Percentiles rank a stretch among this genome's conserved stretches.
These are phyloP conservation scores for Scatophagus argus DNA, from an alignment of 2,113 vertebrate genomes.

Conservation along the genomic window DNA sequence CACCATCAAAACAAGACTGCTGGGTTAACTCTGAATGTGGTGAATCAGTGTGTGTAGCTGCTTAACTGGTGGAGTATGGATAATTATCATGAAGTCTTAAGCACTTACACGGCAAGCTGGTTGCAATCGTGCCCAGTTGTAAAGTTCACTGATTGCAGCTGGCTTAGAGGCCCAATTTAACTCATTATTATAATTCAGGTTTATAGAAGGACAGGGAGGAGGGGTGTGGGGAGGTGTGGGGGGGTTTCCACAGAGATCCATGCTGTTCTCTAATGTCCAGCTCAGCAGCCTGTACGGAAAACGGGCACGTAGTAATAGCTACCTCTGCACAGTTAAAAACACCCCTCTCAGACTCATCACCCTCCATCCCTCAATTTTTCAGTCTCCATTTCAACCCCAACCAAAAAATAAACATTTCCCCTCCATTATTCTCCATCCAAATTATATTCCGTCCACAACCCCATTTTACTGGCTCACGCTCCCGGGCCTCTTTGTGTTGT, in stretches of 20 bases:
- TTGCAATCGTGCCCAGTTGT: constrained; percentile 77
- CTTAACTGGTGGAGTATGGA: constrained; percentile 24
- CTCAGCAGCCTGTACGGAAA: constrained; percentile 59
- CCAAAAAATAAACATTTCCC: constrained; percentile 74
- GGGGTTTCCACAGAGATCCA: constrained; percentile 50
- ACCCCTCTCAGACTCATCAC: constrained; percentile 55
- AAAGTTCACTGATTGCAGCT: constrained; percentile 80
- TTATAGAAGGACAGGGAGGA: constrained; percentile 62
- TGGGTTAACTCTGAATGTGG: constrained; percentile 22
- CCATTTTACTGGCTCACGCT: constrained; percentile 64
- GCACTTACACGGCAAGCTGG: constrained; percentile 73
- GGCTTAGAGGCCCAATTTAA: constrained; percentile 77
- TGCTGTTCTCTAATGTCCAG: constrained; percentile 49
- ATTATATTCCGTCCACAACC: constrained; percentile 77
- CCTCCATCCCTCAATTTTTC: constrained; percentile 48
- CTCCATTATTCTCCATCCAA: constrained; percentile 74
- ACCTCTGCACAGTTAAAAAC: constrained; percentile 64
- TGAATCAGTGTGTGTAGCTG: constrained; percentile 33
- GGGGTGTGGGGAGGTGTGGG: too few species aligned
- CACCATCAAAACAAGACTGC: constrained; percentile 18
- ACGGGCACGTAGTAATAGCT: constrained; percentile 58
- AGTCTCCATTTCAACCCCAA: constrained; percentile 72
- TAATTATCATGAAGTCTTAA: constrained; percentile 50
- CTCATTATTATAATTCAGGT: constrained; percentile 78
- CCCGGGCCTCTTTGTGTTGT: constrained; percentile 66